Evolutionary conservation across 2,113 vertebrate species (phyloP).

Genomic region (Crotalus tigris): DNA sequence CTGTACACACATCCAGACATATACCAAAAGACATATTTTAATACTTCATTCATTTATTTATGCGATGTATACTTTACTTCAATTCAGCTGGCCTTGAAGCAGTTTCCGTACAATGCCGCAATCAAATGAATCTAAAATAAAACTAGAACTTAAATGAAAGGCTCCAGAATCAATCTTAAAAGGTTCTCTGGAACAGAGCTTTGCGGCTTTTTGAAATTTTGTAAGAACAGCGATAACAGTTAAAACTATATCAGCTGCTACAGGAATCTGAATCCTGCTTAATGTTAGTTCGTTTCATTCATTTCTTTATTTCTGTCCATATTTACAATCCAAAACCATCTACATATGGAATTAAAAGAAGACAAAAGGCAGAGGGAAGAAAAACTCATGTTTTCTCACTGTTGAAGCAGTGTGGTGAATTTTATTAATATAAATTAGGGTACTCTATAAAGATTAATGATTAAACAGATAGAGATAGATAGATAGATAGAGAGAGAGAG

Average conservation of each 20-base stretch:
- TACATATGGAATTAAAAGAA: conserved; percentile 20
- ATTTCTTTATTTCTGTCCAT: neutral
- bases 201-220: neutral
- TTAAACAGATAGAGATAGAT: no score
- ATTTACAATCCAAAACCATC: conserved; percentile 33
- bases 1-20: neutral
- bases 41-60: neutral
- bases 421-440: no score
- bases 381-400: conserved; percentile 37
- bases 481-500: no score
- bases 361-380: conserved; percentile 7
- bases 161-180: neutral
- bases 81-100: neutral
- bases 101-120: neutral
- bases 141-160: no score
- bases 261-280: neutral
- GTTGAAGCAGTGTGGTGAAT: neutral
- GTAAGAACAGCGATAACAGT: neutral
- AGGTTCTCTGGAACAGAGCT: neutral
- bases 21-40: neutral
- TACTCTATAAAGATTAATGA: no score
- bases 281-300: neutral
- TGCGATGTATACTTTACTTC: neutral
- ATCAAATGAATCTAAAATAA: neutral
- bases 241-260: neutral